These are phyloP conservation scores for Megaceryle maxima DNA, from an alignment of 2,113 vertebrate species.

Conservation along the genomic window DNA sequence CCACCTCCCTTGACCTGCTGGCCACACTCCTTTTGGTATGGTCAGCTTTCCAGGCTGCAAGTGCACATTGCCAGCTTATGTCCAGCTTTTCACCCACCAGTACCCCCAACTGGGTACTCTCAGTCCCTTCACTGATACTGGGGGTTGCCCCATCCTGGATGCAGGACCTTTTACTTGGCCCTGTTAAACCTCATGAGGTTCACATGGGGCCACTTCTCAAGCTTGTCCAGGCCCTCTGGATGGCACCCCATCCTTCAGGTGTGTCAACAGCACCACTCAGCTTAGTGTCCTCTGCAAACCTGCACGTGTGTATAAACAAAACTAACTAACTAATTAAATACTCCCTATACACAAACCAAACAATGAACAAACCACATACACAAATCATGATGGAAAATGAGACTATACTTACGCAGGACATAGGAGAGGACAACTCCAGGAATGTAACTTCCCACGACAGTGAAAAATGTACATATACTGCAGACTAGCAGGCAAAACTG, in stretches of 20 bases:
- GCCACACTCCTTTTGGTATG: rapidly evolving
- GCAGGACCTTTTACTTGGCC: not conserved
- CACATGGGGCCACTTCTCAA: rapidly evolving
- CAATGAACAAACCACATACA: not conserved
- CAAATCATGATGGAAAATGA: not conserved
- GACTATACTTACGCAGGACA: conserved; percentile 84
- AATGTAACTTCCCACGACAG: conserved; percentile 94
- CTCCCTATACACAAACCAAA: not conserved
- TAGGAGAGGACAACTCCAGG: conserved; percentile 95
- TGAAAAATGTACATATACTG: conserved; percentile 94
- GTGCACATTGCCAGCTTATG: not conserved
- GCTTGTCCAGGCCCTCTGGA: not conserved
- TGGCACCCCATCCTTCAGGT: not conserved
- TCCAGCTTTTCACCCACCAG: not conserved
- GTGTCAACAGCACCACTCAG: not conserved
- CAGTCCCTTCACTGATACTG: not conserved
- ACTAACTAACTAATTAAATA: not conserved
- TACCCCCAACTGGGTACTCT: not conserved
- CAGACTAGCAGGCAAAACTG: conserved; percentile 97
- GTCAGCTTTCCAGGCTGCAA: not conserved
- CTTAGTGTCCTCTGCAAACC: not conserved
- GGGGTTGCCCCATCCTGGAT: not conserved
- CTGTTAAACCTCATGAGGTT: not conserved
- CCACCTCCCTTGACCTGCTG: not conserved
- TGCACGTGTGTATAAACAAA: rapidly evolving